phyloP scores from a whole-genome alignment of 2,797 vertebrate species.

The Sebastolobus altivelis region DNA sequence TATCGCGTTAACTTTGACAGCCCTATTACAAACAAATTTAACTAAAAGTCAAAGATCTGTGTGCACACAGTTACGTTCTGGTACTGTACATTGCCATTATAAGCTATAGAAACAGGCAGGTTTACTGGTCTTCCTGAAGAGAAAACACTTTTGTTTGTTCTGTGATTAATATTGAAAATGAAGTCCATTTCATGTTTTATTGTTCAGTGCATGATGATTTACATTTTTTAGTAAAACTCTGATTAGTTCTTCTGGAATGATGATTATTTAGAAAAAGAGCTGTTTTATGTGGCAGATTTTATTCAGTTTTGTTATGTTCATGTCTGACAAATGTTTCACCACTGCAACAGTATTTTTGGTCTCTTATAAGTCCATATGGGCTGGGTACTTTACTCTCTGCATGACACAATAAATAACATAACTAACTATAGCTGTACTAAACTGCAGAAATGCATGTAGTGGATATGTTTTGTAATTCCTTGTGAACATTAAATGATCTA shows the following conservation, averaged over 20 bases:
- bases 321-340: background rate
- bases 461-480: background rate
- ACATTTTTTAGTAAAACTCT: background rate
- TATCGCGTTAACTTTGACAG: too few relatives aligned
- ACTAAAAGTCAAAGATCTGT: background rate
- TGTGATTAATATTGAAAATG: background rate
- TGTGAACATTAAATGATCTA: constrained; percentile 14
- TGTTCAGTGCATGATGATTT: background rate
- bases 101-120: background rate
- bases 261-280: background rate
- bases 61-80: background rate
- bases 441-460: background rate
- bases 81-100: background rate
- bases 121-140: background rate
- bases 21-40: background rate
- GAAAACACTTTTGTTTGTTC: background rate
- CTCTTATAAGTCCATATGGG: background rate
- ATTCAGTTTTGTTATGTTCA: background rate
- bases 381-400: background rate
- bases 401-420: background rate
- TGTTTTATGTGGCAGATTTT: background rate
- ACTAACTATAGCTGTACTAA: background rate
- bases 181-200: background rate
- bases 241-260: background rate
- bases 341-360: background rate